Conservation (phyloP, 2,888 invertebrate species). For the Chalcosyrphus nemorum region DNA sequence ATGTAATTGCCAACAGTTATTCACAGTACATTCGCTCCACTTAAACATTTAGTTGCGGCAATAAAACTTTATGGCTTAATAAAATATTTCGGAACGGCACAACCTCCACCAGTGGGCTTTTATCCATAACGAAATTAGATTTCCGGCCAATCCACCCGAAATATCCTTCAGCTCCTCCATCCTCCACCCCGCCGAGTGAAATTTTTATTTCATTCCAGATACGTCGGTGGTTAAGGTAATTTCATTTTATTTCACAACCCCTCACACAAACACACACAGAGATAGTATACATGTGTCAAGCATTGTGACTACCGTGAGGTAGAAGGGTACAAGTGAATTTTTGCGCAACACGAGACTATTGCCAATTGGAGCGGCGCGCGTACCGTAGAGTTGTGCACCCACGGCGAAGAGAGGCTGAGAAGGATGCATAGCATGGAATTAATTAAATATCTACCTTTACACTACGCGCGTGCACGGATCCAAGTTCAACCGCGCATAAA, state of each 20-base stretch:
- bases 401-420: constrained; percentile 46
- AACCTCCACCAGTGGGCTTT: constrained; percentile 60
- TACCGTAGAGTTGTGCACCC: background rate
- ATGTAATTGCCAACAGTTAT: constrained; percentile 63
- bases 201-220: constrained; percentile 61
- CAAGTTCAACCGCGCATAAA: constrained; percentile 69
- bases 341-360: constrained; percentile 59
- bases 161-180: constrained; percentile 32
- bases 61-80: constrained; percentile 69
- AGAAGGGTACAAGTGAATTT: constrained; percentile 40
- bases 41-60: constrained; percentile 69
- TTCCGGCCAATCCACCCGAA: constrained; percentile 67
- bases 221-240: constrained; percentile 68
- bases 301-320: constrained; percentile 7
- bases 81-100: constrained; percentile 56
- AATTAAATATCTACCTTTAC: constrained; percentile 71
- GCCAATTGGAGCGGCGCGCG: constrained; percentile 56
- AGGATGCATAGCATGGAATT: constrained; percentile 66
- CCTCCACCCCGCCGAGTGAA: constrained; percentile 20
- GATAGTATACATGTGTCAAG: constrained; percentile 45
- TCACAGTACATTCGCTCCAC: constrained; percentile 68
- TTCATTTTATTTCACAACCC: constrained; percentile 55
- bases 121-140: constrained; percentile 71
- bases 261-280: background rate
- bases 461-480: constrained; percentile 64